These are phyloP conservation scores for Ennomos fuscantarius DNA, from an alignment of 2,888 invertebrate genomes.

Conservation along the genomic window DNA sequence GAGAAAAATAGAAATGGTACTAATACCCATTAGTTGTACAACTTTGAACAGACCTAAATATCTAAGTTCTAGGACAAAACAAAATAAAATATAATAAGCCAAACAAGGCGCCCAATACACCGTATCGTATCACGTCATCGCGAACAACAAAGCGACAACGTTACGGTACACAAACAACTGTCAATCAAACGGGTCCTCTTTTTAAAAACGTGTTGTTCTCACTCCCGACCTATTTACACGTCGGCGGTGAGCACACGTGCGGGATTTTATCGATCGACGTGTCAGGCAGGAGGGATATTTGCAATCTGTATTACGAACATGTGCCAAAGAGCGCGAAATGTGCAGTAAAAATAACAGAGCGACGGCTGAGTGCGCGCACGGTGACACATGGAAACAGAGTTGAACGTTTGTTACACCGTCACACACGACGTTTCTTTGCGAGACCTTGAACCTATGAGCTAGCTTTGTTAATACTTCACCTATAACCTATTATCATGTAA, in stretches of 20 bases:
- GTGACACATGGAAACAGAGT: conserved; percentile 37
- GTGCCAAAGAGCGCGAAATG: conserved; percentile 54
- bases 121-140: conserved; percentile 29
- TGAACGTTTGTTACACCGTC: conserved; percentile 40
- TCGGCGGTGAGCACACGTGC: conserved; percentile 20
- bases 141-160: conserved; percentile 21
- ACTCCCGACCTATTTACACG: conserved; percentile 39
- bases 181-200: conserved; percentile 40
- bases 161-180: conserved; percentile 37
- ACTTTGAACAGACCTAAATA: conserved; percentile 24
- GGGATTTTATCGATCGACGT: conserved; percentile 47
- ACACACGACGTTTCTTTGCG: conserved; percentile 26
- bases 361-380: conserved; percentile 42
- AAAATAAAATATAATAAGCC: conserved; percentile 23
- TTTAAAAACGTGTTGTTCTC: conserved; percentile 39
- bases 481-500: no score
- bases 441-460: neutral
- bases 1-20: conserved; percentile 16
- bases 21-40: conserved; percentile 17
- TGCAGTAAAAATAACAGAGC: conserved; percentile 57
- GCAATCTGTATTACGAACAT: conserved; percentile 55
- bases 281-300: conserved; percentile 43
- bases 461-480: no score
- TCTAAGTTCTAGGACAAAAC: conserved; percentile 18
- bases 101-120: conserved; percentile 31